Conservation (phyloP, 2,888 invertebrate genomes). For the Ophonus ardosiacus region DNA sequence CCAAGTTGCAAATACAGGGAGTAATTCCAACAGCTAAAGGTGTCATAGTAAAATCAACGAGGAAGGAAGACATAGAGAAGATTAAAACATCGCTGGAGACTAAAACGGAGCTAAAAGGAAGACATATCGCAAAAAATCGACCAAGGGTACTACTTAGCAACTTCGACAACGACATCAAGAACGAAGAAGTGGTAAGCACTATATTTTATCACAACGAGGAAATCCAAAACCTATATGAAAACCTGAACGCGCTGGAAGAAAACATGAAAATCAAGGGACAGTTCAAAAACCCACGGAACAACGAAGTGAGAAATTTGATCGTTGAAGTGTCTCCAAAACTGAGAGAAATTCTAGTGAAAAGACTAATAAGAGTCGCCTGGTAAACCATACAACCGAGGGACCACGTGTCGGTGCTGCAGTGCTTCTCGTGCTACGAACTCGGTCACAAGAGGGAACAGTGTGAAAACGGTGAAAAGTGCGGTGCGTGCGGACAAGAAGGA, state of each 20-base stretch:
- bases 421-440: slow-evolving; percentile 61
- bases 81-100: neutral
- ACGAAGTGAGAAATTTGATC: neutral
- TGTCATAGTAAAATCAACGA: neutral
- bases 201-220: too few relatives aligned
- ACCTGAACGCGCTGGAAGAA: neutral
- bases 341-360: neutral
- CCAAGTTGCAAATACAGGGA: neutral
- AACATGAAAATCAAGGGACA: neutral
- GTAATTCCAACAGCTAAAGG: neutral
- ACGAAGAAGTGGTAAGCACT: neutral
- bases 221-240: neutral
- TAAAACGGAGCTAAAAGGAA: neutral
- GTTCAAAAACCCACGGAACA: slow-evolving; percentile 3
- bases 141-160: neutral
- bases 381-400: slow-evolving; percentile 24
- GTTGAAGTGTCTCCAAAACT: slow-evolving; percentile 35
- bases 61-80: neutral
- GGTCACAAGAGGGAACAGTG: slow-evolving; percentile 62
- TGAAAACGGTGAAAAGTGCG: slow-evolving; percentile 23
- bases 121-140: neutral
- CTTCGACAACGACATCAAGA: neutral
- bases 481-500: slow-evolving; percentile 20
- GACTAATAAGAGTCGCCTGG: neutral
- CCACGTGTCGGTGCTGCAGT: slow-evolving; percentile 61